phyloP scores from a whole-genome alignment of 1,140 invertebrate species.

The Atta colombica region DNA sequence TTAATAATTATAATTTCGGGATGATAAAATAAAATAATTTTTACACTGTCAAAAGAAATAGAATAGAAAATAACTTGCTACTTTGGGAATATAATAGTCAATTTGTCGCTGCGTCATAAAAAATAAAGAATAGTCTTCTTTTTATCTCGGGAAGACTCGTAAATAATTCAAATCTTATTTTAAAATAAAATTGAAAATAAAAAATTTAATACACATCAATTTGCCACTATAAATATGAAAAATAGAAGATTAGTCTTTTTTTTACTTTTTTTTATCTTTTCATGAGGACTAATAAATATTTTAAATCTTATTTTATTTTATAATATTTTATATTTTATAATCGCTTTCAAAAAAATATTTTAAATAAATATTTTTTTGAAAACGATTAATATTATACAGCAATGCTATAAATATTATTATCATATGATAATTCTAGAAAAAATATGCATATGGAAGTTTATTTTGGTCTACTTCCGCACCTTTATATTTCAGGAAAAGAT shows the following conservation, averaged over 20 bases:
- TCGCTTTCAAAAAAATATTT: neutral
- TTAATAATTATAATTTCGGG: neutral
- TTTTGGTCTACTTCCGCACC: constrained; percentile 36
- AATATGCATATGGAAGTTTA: constrained; percentile 15
- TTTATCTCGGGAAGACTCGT: neutral
- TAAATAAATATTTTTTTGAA: constrained; percentile 35
- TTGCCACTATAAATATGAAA: neutral
- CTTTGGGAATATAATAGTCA: neutral
- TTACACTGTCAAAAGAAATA: neutral
- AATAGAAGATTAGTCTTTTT: neutral
- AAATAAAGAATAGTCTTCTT: neutral
- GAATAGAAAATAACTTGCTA: neutral
- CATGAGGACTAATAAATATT: neutral
- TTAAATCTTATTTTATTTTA: neutral
- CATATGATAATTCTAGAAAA: constrained; percentile 21
- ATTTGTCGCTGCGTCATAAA: neutral
- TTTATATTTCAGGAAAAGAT: constrained; percentile 27
- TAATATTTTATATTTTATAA: too few relatives aligned
- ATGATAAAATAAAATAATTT: neutral
- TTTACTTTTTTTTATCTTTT: neutral
- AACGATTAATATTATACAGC: constrained; percentile 10
- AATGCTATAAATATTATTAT: neutral
- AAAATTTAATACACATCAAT: neutral
- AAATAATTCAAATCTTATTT: neutral
- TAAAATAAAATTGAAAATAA: neutral